These are phyloP conservation scores for Nesoenas mayeri DNA, from an alignment of 2,113 vertebrate genomes.

Conservation along the genomic window DNA sequence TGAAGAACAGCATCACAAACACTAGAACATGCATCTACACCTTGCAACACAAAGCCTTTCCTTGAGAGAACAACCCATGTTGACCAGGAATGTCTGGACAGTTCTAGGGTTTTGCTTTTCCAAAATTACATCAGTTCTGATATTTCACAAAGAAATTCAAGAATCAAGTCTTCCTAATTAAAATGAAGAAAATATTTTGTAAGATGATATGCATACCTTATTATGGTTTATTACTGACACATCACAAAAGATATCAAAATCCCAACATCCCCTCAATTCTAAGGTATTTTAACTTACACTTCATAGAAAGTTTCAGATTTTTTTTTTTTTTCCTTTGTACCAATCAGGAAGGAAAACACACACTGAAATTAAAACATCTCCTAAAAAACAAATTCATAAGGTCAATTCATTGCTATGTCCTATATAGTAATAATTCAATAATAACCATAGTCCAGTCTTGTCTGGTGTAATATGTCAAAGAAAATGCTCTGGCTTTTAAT, in stretches of 20 bases:
- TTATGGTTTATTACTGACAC: neutral
- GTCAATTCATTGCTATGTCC: neutral
- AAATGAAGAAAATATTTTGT: neutral
- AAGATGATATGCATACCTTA: neutral
- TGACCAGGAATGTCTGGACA: neutral
- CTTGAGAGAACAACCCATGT: neutral
- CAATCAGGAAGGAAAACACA: neutral
- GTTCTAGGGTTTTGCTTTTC: neutral
- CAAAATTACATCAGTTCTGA: neutral
- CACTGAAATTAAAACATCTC: neutral
- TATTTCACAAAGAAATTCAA: neutral
- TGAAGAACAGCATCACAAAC: neutral
- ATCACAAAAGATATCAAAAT: neutral
- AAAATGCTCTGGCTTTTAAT: conserved; percentile 10
- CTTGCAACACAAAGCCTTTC: neutral
- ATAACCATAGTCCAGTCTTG: neutral
- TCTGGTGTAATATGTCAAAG: neutral
- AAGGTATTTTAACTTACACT: neutral
- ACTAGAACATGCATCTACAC: neutral
- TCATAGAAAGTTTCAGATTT: neutral
- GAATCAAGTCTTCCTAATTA: neutral
- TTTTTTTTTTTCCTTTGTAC: neutral
- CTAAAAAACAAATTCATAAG: neutral
- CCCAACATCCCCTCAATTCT: neutral
- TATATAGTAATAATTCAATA: neutral